Evolutionary conservation across 2,888 invertebrate species (phyloP).

Genomic region (Phoenoteleia sp.): DNA sequence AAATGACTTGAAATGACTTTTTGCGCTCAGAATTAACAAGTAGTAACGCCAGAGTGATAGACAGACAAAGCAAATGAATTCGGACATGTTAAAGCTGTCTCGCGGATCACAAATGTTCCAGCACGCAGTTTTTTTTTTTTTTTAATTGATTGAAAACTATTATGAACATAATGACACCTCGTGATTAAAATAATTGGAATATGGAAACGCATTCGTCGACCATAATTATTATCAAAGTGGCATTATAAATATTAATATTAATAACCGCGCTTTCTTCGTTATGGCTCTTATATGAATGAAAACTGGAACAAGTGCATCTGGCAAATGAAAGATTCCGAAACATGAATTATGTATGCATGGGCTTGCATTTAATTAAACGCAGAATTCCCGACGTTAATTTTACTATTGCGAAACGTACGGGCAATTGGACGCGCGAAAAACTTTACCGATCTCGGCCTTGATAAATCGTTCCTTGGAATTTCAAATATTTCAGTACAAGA

Average conservation of each 20-base stretch:
- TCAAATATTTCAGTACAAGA: not conserved
- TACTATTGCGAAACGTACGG: constrained; percentile 62
- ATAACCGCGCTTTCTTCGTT: constrained; percentile 49
- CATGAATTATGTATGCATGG: constrained; percentile 68
- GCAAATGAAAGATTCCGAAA: constrained; percentile 70
- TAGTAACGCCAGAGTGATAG: constrained; percentile 6
- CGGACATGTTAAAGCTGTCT: not conserved
- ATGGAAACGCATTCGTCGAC: constrained; percentile 4
- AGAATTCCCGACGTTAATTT: constrained; percentile 63
- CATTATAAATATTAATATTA: constrained; percentile 53
- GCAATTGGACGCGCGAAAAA: constrained; percentile 53
- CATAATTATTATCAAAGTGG: constrained; percentile 25
- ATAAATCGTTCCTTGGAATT: constrained; percentile 31
- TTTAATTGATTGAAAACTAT: too few relatives aligned
- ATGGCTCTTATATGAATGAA: constrained; percentile 50
- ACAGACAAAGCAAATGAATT: constrained; percentile 24
- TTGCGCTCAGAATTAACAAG: not conserved
- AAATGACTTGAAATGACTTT: constrained; percentile 29
- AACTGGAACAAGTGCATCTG: constrained; percentile 65
- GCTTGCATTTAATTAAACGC: constrained; percentile 68
- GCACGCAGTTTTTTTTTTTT: not conserved
- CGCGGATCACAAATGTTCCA: too few relatives aligned
- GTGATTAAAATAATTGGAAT: constrained; percentile 47
- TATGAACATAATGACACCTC: too few relatives aligned
- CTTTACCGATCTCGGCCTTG: constrained; percentile 39